Evolutionary conservation across 2,113 vertebrate genomes (phyloP).

Genomic region (Noturus placidus): DNA sequence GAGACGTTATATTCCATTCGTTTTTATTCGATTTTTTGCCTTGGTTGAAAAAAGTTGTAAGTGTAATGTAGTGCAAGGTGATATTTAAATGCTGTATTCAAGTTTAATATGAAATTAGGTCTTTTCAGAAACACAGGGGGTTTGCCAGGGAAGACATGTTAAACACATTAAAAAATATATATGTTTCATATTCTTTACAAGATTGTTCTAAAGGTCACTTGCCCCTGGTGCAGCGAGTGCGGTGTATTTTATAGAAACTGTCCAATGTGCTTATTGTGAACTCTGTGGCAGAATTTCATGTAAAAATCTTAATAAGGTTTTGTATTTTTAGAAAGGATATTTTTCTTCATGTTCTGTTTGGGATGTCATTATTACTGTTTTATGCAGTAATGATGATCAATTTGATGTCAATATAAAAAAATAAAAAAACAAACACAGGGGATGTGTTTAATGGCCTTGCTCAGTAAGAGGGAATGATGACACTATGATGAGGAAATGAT

Average conservation of each 20-base stretch:
- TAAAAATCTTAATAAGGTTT: background rate
- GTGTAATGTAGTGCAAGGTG: background rate
- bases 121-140: too few species aligned
- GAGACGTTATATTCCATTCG: background rate
- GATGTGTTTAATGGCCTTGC: background rate
- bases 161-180: background rate
- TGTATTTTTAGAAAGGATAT: background rate
- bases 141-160: too few species aligned
- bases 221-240: background rate
- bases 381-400: background rate
- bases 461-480: background rate
- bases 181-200: background rate
- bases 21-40: background rate
- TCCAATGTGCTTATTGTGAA: background rate
- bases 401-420: background rate
- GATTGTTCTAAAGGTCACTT: background rate
- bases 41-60: background rate
- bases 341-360: background rate
- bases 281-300: background rate
- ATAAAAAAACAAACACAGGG: background rate
- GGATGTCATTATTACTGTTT: background rate
- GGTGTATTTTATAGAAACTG: background rate
- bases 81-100: background rate
- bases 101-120: background rate
- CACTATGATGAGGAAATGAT: background rate